phyloP scores from a whole-genome alignment of 2,797 vertebrate species.

The Sebastes minor region DNA sequence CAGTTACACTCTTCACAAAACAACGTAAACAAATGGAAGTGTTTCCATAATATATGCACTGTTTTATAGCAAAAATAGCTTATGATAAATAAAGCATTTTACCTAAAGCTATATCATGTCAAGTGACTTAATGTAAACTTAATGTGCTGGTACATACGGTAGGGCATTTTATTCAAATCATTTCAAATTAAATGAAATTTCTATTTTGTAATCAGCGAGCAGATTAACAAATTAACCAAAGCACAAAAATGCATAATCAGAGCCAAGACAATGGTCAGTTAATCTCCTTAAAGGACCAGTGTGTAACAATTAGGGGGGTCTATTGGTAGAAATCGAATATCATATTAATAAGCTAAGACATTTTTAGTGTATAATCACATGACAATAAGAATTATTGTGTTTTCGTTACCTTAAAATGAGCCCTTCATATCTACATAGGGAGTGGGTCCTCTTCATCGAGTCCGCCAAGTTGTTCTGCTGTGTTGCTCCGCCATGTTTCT shows the following conservation, averaged over 20 bases:
- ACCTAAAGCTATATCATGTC: not conserved
- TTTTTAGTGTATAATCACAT: not conserved
- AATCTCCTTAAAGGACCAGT: too few species aligned
- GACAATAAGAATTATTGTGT: accelerated
- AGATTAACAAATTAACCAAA: not conserved
- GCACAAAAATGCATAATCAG: not conserved
- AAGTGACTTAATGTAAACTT: not conserved
- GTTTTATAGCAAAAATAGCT: not conserved
- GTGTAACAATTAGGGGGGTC: not conserved
- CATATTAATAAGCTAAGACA: not conserved
- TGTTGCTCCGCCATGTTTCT: too few species aligned
- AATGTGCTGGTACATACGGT: not conserved
- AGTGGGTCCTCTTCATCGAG: not conserved
- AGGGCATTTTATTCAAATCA: not conserved
- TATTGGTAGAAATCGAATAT: not conserved
- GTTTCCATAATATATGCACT: not conserved
- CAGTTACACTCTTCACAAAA: conserved; percentile 26
- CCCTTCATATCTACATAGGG: too few species aligned
- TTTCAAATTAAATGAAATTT: not conserved
- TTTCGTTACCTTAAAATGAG: not conserved
- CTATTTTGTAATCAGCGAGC: not conserved
- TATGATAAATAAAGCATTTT: not conserved
- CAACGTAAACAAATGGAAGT: conserved; percentile 1
- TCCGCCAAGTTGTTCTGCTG: accelerated
- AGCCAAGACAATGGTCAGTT: not conserved